These are phyloP conservation scores for Thermophis baileyi DNA, from an alignment of 2,113 vertebrate species.

Conservation along the genomic window DNA sequence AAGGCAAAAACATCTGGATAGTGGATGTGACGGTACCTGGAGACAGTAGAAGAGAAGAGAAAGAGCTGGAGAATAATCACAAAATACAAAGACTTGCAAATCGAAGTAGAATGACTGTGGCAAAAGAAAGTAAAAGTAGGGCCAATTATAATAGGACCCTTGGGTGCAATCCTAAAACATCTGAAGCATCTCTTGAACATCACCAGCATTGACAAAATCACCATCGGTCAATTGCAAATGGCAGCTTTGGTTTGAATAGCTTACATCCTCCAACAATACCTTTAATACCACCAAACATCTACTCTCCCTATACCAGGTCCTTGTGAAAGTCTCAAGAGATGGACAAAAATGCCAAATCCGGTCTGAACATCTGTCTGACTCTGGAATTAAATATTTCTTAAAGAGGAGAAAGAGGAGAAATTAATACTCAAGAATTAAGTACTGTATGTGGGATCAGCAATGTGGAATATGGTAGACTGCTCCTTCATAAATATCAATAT, in stretches of 20 bases:
- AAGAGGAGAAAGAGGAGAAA: background rate
- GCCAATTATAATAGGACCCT: background rate
- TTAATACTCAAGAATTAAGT: conserved; percentile 19
- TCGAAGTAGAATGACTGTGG: background rate
- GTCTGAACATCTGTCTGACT: background rate
- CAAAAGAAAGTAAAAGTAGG: background rate
- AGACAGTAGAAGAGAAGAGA: background rate
- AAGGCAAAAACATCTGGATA: background rate
- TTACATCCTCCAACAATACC: background rate
- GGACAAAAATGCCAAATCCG: background rate
- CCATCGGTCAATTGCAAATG: background rate
- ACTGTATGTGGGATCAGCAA: background rate
- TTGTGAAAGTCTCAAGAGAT: background rate
- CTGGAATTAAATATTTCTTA: background rate
- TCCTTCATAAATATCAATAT: background rate
- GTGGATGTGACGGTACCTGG: background rate
- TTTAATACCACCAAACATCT: background rate
- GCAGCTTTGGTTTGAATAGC: background rate
- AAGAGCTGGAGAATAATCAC: background rate
- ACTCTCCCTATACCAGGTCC: background rate
- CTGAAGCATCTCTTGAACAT: background rate
- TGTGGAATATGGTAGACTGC: background rate
- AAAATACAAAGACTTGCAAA: background rate
- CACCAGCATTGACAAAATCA: background rate
- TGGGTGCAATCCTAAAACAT: background rate